Evolutionary conservation across 2,797 vertebrate species (phyloP).

Genomic region (Limnodromus scolopaceus): DNA sequence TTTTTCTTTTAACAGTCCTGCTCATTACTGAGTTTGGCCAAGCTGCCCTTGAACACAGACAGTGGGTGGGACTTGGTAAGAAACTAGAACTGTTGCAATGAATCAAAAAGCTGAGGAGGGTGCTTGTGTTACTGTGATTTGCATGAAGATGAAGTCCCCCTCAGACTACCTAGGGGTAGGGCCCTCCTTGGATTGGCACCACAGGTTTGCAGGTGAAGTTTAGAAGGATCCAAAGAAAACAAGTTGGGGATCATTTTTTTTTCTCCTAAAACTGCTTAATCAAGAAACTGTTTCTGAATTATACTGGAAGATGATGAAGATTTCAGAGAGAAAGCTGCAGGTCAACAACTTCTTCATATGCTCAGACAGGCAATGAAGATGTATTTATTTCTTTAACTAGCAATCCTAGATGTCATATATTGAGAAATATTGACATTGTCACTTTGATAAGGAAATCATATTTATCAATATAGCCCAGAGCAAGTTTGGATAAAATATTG

Average conservation of each 20-base stretch:
- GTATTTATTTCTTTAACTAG: background rate
- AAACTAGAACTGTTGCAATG: background rate
- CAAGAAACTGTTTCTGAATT: background rate
- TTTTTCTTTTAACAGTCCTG: background rate
- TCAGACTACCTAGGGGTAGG: background rate
- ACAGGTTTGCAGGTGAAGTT: background rate
- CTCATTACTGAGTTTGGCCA: background rate
- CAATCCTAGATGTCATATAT: background rate
- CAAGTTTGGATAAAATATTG: background rate
- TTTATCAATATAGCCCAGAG: background rate
- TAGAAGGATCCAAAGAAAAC: background rate
- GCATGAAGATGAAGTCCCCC: background rate
- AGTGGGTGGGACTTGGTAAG: background rate
- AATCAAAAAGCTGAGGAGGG: background rate
- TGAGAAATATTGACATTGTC: background rate
- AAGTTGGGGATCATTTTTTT: background rate
- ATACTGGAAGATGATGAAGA: background rate
- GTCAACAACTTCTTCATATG: background rate
- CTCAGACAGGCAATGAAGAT: background rate
- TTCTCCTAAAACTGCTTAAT: background rate
- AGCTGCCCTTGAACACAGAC: background rate
- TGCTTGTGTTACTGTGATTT: background rate
- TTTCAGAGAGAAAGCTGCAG: background rate
- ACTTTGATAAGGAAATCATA: background rate
- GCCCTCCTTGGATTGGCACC: background rate